These are phyloP conservation scores for Apamea monoglypha DNA, from an alignment of 2,888 invertebrate genomes.

Conservation along the genomic window DNA sequence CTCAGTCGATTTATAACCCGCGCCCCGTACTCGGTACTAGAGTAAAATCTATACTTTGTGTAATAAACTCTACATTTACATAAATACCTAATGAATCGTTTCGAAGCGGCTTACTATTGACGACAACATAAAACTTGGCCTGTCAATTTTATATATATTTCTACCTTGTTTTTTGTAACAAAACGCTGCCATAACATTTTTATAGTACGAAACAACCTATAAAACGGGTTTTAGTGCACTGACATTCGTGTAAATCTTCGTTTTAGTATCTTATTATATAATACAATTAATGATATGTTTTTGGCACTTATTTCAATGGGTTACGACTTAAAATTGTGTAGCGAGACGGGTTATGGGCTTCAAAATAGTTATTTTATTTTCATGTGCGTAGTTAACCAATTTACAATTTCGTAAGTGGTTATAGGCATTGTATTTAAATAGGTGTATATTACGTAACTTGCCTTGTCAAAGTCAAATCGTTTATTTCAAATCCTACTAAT, in stretches of 20 bases:
- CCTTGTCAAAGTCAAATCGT: too few species aligned
- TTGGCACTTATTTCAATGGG: slow-evolving; percentile 38
- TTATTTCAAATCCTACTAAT: too few species aligned
- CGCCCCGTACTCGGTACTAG: slow-evolving; percentile 46
- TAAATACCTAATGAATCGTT: slow-evolving; percentile 74
- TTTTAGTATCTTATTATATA: slow-evolving; percentile 69
- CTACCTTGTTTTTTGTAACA: slow-evolving; percentile 80
- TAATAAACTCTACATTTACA: slow-evolving; percentile 76
- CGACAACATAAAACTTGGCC: slow-evolving; percentile 80
- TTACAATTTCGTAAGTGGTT: slow-evolving; percentile 20
- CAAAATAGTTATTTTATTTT: slow-evolving; percentile 43
- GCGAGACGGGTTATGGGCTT: neutral
- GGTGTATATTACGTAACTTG: neutral
- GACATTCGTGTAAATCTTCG: slow-evolving; percentile 76
- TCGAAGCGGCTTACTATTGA: slow-evolving; percentile 67
- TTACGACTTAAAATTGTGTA: slow-evolving; percentile 47
- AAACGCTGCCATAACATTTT: slow-evolving; percentile 85
- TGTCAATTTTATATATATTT: slow-evolving; percentile 81
- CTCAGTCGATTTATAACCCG: slow-evolving; percentile 59
- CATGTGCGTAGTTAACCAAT: slow-evolving; percentile 35
- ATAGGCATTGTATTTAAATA: neutral
- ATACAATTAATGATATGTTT: slow-evolving; percentile 50
- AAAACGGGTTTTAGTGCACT: slow-evolving; percentile 79
- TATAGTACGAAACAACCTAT: slow-evolving; percentile 82
- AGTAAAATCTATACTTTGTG: slow-evolving; percentile 71